Conservation (phyloP, 2,113 vertebrate genomes). For the Bombycilla garrulus region DNA sequence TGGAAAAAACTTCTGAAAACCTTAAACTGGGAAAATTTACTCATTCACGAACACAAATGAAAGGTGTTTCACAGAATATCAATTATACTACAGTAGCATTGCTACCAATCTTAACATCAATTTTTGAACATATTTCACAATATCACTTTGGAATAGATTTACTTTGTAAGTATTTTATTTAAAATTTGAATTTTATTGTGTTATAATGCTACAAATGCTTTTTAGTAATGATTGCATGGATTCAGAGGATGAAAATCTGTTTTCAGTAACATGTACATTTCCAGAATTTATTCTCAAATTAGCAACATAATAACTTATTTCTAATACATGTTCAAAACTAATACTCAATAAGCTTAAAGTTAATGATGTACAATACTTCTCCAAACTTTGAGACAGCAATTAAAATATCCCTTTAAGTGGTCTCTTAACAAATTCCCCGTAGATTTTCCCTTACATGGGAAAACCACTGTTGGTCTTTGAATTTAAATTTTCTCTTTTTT, state of each 20-base stretch:
- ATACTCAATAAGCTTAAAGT: background rate
- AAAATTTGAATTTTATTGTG: background rate
- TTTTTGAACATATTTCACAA: constrained; percentile 95
- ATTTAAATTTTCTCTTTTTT: background rate
- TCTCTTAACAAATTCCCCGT: background rate
- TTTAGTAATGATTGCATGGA: background rate
- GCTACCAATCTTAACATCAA: constrained; percentile 92
- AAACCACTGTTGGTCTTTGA: background rate
- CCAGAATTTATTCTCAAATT: background rate
- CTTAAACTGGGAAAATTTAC: constrained; percentile 97
- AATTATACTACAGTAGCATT: constrained; percentile 96
- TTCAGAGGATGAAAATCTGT: background rate
- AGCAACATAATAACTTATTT: background rate
- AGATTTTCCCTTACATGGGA: background rate
- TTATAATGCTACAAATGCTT: background rate
- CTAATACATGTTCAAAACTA: background rate
- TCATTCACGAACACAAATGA: constrained; percentile 95
- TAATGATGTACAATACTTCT: background rate
- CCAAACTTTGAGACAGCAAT: background rate
- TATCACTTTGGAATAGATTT: constrained; percentile 93
- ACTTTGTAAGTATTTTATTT: constrained; percentile 82
- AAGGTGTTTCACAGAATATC: constrained; percentile 97
- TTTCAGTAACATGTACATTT: background rate
- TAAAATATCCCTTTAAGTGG: background rate
- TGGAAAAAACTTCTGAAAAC: constrained; percentile 95